A percentile compares a stretch with the other conserved stretches of the same genome.
These are phyloP conservation scores for Donacobius atricapilla DNA, from an alignment of 2,113 vertebrate genomes.

Conservation along the genomic window DNA sequence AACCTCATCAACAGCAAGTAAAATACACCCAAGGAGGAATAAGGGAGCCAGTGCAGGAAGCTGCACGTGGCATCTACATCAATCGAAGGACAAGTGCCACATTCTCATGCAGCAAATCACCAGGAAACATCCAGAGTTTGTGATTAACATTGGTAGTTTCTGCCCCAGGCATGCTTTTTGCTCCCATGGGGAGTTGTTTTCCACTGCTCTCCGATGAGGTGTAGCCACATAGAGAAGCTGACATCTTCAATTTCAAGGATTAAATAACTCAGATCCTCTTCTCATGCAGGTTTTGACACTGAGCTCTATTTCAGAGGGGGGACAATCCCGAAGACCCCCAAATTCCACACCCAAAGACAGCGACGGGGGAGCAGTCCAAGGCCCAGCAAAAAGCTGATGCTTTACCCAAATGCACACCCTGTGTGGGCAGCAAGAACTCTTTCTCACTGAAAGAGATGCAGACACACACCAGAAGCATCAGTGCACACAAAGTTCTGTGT, in stretches of 20 bases:
- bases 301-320: neutral
- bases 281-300: neutral
- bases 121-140: neutral
- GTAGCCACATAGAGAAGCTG: neutral
- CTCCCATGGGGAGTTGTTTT: neutral
- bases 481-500: neutral
- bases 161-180: neutral
- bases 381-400: neutral
- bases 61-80: accelerated
- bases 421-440: neutral
- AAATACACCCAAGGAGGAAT: neutral
- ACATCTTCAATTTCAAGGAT: neutral
- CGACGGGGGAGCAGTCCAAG: neutral
- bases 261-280: neutral
- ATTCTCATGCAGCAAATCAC: neutral
- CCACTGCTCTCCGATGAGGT: neutral
- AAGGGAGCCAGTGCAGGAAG: neutral
- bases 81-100: neutral
- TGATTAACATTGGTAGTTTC: neutral
- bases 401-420: accelerated
- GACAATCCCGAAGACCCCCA: neutral
- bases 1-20: neutral
- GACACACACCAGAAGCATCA: neutral
- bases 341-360: neutral
- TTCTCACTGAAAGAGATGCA: neutral